Evolutionary conservation across 2,888 invertebrate genomes (phyloP).

Genomic region (Cartodere bifasciata): DNA sequence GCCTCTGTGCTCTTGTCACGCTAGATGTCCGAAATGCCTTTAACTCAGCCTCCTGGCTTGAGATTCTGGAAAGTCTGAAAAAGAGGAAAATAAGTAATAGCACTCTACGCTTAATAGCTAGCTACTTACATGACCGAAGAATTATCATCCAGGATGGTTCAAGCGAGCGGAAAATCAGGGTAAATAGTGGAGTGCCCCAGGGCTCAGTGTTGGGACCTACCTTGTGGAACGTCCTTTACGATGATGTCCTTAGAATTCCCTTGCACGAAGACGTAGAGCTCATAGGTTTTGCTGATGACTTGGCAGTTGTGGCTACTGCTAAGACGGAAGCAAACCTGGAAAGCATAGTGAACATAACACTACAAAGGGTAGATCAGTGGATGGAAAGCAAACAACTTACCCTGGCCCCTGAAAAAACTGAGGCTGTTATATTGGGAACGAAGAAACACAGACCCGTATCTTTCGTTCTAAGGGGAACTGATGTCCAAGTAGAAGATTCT

Average conservation of each 20-base stretch:
- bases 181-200: constrained; percentile 7
- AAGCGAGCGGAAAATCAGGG: background rate
- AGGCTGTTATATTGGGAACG: constrained; percentile 4
- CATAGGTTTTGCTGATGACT: constrained; percentile 7
- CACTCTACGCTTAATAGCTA: constrained; percentile 1
- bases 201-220: constrained; percentile 6
- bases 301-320: constrained; percentile 5
- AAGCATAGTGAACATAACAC: constrained; percentile 1
- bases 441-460: constrained; percentile 1
- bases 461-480: background rate
- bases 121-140: constrained; percentile 2
- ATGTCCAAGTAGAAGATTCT: constrained; percentile 4
- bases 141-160: constrained; percentile 1
- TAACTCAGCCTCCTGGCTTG: constrained; percentile 5
- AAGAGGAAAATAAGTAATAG: constrained; percentile 1
- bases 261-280: constrained; percentile 2
- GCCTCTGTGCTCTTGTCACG: constrained; percentile 3
- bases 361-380: constrained; percentile 5
- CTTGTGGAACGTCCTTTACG: constrained; percentile 8
- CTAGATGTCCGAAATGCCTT: constrained; percentile 5
- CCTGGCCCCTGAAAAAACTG: constrained; percentile 7
- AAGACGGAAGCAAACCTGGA: constrained; percentile 2
- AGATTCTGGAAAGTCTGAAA: constrained; percentile 3
- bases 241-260: constrained; percentile 2
- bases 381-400: constrained; percentile 3